Evolutionary conservation across 2,797 vertebrate genomes (phyloP).

Genomic region (Antennarius maculatus): DNA sequence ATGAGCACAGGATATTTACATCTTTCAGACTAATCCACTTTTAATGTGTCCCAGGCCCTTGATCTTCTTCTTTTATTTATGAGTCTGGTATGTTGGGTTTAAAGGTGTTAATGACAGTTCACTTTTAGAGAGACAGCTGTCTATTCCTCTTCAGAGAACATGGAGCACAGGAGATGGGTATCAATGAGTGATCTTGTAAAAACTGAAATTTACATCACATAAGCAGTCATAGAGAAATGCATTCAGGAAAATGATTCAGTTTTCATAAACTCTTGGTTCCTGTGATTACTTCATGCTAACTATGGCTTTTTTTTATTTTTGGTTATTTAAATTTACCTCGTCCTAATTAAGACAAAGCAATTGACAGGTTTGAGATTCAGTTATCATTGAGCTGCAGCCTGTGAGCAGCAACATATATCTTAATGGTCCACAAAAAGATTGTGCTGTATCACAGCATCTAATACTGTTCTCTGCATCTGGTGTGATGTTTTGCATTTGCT

Average conservation of each 20-base stretch:
- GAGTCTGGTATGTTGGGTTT: conserved; percentile 68
- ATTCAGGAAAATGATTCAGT: background rate
- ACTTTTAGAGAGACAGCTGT: conserved; percentile 76
- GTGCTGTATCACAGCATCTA: too few species aligned
- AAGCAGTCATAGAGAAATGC: background rate
- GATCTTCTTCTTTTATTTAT: conserved; percentile 71
- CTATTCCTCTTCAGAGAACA: conserved; percentile 38
- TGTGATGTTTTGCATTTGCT: too few species aligned
- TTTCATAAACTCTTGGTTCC: too few species aligned
- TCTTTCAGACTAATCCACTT: conserved; percentile 69
- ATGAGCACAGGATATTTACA: conserved; percentile 71
- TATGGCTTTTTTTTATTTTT: background rate
- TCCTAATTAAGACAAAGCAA: background rate
- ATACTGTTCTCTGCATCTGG: too few species aligned
- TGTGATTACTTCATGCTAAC: too few species aligned
- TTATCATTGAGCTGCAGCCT: background rate
- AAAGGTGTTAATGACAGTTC: conserved; percentile 75
- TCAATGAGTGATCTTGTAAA: background rate
- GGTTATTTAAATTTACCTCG: too few species aligned
- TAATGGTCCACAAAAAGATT: too few species aligned
- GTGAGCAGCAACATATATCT: background rate
- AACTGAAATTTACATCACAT: background rate
- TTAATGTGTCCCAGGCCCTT: conserved; percentile 61
- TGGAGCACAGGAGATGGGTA: conserved; percentile 7
- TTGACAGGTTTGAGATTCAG: background rate